Evolutionary conservation across 2,113 vertebrate genomes (phyloP).

Genomic region (Phaethon lepturus): DNA sequence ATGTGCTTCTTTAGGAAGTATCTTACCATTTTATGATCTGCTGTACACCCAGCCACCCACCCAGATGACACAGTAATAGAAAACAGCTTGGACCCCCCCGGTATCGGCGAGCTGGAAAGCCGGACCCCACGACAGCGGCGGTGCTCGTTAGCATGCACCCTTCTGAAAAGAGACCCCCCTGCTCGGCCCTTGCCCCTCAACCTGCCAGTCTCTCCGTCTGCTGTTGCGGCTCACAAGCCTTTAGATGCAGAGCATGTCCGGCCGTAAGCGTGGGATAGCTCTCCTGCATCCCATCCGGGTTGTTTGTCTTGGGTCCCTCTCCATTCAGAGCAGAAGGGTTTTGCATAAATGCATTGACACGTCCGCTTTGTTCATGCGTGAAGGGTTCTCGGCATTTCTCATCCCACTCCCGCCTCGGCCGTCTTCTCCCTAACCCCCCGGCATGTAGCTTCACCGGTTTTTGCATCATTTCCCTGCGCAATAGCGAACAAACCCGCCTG

Average conservation of each 20-base stretch:
- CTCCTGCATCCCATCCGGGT: conserved; percentile 40
- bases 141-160: conserved; percentile 46
- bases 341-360: conserved; percentile 48
- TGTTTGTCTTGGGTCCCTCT: conserved; percentile 61
- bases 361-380: conserved; percentile 60
- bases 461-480: not conserved
- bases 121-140: not conserved
- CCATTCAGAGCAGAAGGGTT: conserved; percentile 43
- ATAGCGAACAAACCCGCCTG: not conserved
- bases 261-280: conserved; percentile 55
- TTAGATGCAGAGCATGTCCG: conserved; percentile 67
- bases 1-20: conserved; percentile 14
- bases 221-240: conserved; percentile 29
- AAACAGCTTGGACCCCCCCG: not conserved
- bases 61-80: not conserved
- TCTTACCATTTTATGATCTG: conserved; percentile 21
- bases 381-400: conserved; percentile 8
- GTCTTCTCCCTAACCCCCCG: not conserved
- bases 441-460: not conserved
- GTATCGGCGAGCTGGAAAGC: not conserved
- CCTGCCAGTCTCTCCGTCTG: conserved; percentile 45
- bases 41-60: conserved; percentile 38
- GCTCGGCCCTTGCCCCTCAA: conserved; percentile 63
- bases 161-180: conserved; percentile 63
- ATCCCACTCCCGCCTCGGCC: not conserved